Conservation (phyloP, 1,140 invertebrate species). For the Micrasema minimum region DNA sequence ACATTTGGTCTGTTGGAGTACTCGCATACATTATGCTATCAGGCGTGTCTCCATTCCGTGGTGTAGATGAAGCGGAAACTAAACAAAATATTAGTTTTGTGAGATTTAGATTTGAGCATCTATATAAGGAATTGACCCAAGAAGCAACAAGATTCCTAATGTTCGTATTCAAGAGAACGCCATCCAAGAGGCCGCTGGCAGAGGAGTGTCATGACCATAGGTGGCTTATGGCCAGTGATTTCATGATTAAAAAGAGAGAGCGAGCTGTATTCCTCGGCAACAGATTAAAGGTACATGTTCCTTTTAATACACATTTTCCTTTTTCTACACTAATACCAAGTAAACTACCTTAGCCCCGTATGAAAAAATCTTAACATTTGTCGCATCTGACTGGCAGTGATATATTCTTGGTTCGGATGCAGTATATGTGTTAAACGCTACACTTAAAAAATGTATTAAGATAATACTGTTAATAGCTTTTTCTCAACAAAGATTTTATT, state of each 20-base stretch:
- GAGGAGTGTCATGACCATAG: slow-evolving; percentile 96
- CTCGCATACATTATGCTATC: slow-evolving; percentile 94
- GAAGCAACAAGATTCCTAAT: slow-evolving; percentile 95
- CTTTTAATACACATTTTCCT: background rate
- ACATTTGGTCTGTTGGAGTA: slow-evolving; percentile 96
- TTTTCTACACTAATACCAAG: too few relatives aligned
- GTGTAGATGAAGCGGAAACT: slow-evolving; percentile 84
- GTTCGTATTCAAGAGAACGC: slow-evolving; percentile 92
- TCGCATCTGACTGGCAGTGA: too few relatives aligned
- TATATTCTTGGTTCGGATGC: too few relatives aligned
- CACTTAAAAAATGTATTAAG: too few relatives aligned
- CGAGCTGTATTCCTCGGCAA: slow-evolving; percentile 86
- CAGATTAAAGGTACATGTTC: slow-evolving; percentile 74
- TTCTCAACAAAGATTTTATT: too few relatives aligned
- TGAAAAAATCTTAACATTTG: too few relatives aligned
- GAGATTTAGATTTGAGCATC: slow-evolving; percentile 92
- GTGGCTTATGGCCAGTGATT: slow-evolving; percentile 92
- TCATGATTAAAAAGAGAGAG: slow-evolving; percentile 92
- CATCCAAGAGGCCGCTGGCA: slow-evolving; percentile 90
- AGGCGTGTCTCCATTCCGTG: slow-evolving; percentile 92
- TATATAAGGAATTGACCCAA: slow-evolving; percentile 94
- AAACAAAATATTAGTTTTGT: slow-evolving; percentile 92
- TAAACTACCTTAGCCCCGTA: too few relatives aligned
- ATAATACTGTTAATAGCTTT: too few relatives aligned
- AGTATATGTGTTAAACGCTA: too few relatives aligned